phyloP scores from a whole-genome alignment of 2,113 vertebrate species.

The Tamias sibiricus region DNA sequence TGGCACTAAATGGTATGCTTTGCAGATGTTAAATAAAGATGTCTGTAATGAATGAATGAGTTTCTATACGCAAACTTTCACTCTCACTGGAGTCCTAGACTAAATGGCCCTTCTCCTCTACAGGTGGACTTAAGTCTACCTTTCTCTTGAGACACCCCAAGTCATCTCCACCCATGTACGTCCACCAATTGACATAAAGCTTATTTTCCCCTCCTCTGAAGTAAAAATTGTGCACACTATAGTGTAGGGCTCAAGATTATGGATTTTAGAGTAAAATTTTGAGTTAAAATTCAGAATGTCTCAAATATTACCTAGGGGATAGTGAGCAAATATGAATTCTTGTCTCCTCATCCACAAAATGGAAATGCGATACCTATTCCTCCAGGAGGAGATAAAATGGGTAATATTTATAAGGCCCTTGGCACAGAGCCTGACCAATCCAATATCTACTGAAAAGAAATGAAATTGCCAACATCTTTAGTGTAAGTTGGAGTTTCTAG shows the following conservation, averaged over 20 bases:
- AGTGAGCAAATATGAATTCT: background rate
- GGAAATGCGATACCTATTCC: background rate
- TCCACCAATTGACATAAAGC: too few relatives aligned
- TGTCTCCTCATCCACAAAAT: background rate
- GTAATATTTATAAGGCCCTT: background rate
- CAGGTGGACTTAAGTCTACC: background rate
- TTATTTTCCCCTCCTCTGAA: background rate
- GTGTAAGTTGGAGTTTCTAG: background rate
- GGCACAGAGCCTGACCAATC: background rate
- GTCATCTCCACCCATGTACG: background rate
- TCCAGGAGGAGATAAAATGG: background rate
- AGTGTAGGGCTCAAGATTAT: background rate
- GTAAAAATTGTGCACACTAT: accelerated
- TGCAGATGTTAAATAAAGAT: background rate
- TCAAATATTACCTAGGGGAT: background rate
- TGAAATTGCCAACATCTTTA: background rate
- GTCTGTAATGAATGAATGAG: background rate
- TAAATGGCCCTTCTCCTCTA: background rate
- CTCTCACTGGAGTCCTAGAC: background rate
- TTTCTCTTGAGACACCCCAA: background rate
- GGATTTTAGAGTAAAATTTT: background rate
- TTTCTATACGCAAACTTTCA: background rate
- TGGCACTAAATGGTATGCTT: background rate
- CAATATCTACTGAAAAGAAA: background rate
- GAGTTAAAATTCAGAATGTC: background rate